These are phyloP conservation scores for Triplophysa tibetana DNA, from an alignment of 2,113 vertebrate genomes.

Conservation along the genomic window DNA sequence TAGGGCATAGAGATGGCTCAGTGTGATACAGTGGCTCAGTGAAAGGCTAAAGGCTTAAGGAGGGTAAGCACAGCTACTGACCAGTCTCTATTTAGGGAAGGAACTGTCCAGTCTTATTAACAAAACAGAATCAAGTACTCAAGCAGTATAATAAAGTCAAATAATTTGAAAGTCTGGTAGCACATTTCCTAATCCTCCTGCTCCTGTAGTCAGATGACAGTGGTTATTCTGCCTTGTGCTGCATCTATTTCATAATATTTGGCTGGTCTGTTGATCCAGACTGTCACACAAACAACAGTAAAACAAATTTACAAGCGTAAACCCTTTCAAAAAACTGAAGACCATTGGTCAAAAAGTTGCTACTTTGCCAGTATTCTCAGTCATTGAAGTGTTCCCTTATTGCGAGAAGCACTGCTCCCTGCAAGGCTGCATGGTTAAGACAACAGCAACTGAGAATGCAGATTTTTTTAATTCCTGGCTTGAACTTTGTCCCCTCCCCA, in stretches of 20 bases:
- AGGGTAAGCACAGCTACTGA: too few species aligned
- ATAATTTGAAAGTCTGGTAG: not conserved
- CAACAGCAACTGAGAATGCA: conserved; percentile 62
- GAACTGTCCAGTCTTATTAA: too few species aligned
- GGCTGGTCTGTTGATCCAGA: conserved; percentile 11
- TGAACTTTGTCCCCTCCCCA: conserved; percentile 53
- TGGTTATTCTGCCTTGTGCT: conserved; percentile 1
- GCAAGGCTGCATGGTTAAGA: conserved; percentile 68
- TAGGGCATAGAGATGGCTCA: too few species aligned
- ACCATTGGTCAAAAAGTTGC: conserved; percentile 56
- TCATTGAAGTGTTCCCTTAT: conserved; percentile 40
- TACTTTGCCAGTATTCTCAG: conserved; percentile 30
- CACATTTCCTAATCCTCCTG: not conserved
- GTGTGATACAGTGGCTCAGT: too few species aligned
- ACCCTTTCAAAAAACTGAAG: conserved; percentile 35
- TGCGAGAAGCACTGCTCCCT: conserved; percentile 53
- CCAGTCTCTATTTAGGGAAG: too few species aligned
- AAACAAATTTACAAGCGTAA: conserved; percentile 11
- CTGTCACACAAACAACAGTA: conserved; percentile 37
- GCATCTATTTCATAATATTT: too few species aligned
- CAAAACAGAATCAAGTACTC: not conserved
- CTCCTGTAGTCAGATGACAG: not conserved
- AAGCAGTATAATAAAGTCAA: not conserved
- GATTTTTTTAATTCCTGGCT: conserved; percentile 67
- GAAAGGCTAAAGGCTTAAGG: too few species aligned